phyloP scores from a whole-genome alignment of 2,888 invertebrate genomes.

The Erynnis tages region DNA sequence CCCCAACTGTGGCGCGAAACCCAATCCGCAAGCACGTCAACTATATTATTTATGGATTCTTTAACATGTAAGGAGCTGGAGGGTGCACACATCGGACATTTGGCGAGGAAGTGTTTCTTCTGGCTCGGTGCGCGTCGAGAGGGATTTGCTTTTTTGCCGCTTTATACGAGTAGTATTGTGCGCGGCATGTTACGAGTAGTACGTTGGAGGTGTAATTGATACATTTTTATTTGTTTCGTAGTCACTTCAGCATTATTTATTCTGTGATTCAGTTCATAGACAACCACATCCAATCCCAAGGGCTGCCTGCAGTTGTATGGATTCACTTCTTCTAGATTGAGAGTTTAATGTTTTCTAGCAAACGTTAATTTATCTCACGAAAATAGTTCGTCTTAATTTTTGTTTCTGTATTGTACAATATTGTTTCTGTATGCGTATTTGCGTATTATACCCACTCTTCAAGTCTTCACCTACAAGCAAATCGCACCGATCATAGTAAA shows the following conservation, averaged over 20 bases:
- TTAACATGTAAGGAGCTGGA: conserved; percentile 77
- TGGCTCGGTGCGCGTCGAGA: conserved; percentile 54
- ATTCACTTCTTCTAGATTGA: too few relatives aligned
- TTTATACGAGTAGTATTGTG: conserved; percentile 37
- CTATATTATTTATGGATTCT: conserved; percentile 82
- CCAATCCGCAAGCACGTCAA: conserved; percentile 75
- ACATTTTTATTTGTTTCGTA: not conserved
- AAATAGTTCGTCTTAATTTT: too few relatives aligned
- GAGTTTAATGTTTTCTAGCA: too few relatives aligned
- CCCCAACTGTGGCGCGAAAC: conserved; percentile 47
- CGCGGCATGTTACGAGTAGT: not conserved
- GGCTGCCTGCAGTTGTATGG: too few relatives aligned
- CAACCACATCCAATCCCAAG: too few relatives aligned
- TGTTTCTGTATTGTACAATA: too few relatives aligned
- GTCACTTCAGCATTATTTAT: not conserved
- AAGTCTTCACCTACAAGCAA: too few relatives aligned
- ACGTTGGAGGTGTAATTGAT: not conserved
- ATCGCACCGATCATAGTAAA: too few relatives aligned
- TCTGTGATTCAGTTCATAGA: too few relatives aligned
- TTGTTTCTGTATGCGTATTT: too few relatives aligned
- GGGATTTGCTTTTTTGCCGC: conserved; percentile 48
- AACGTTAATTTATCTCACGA: too few relatives aligned
- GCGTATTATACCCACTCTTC: too few relatives aligned
- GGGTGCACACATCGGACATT: conserved; percentile 61
- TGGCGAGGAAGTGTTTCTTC: conserved; percentile 76